Evolutionary conservation across 2,113 vertebrate species (phyloP), one percentile per base, ranked within the genome.

Genomic region (Gallinago media): DNA sequence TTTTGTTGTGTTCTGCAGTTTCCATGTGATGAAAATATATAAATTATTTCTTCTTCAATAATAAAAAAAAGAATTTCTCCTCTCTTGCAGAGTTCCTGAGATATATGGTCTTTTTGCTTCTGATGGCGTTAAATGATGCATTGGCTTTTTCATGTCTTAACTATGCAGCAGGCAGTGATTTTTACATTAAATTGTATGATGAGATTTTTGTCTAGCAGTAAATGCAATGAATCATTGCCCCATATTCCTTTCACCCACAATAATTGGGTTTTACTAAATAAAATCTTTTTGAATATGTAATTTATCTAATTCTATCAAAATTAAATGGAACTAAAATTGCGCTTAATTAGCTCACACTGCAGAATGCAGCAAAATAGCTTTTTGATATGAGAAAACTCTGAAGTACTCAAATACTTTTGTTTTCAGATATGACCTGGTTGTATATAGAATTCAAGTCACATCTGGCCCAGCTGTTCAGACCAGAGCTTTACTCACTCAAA

Each of bases 191-290:
- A 61, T 4, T 11, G 31, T 59, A 85, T 77, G 88, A 88, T 85
- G 59, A 93, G 42, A 61, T 72, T 77, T 91, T 87, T 93, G 19
- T 77, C 62, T 80, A 82, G 22, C 40, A 83, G 44, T 75, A 95
- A 92, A 94, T 75, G 71, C 56, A 40, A 58, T 89, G 54, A 81
- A 34, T 97, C 32, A 38, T 63, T 90, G 65, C 26, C 25, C 65
- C 27, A 15, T 90, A 89, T 94, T 83, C 31, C 19, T 78, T 82
- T 92, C 90, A 73, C 8, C 15, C 52, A 82, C 31, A 68, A 93
- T 91, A 97, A 95, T 63, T 91, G 40, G 19, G 17, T 73, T 94
- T 95, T 85, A 73, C 70, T 91, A 95, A 94, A 94, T 86, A 90
- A 95, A 95, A 77, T 74, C 3, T 84, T 87, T 86, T 76, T 82